Base-by-base conservation (phyloP, 2,113 vertebrate species). In the Daphoenositta chrysoptera region DNA sequence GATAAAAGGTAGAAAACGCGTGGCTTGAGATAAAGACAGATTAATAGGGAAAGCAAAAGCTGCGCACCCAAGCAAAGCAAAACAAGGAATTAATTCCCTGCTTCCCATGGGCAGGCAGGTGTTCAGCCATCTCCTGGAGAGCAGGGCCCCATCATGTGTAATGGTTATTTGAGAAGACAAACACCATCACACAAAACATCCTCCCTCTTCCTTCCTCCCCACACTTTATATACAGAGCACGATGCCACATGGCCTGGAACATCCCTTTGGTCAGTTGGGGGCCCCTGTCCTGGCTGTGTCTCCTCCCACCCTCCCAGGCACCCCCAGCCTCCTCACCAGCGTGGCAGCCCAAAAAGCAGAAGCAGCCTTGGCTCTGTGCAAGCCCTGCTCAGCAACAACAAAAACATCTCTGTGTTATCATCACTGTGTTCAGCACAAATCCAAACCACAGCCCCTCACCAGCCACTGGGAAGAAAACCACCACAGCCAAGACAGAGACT, bases 151-250 rank as follows among this genome's bases (percentile, higher is more conserved):
- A 16, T 35, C 17, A 11, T 4, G 5, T 7, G 7, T 35, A 5
- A 69, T 6, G 4, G 21, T 19, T 15, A 35, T 6, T 61, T 69
- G 40, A 10, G 10, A 48, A 35, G 31, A 47, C 26, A 27, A 76
- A 69, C 10, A 16, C 21, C 30, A 47, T 19, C 47, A 23, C 7
- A 12, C 16, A 5, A 24, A 75, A 15, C 13, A 21, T 14, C 1
- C 15, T 6, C 4, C 19, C 9, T 40, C 6, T 14, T 65, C 11
- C 20, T 64, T 3, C 21, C 30, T 15, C 11, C 7, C 6, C 37
- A 4, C 1, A 1, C 5, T 53, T 31, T 22, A 5, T 3, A 17
- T 5, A 11, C 19, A 18, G 45, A 53, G 0, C 53, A 24, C 60
- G 53, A 22, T 35, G 39, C 2, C 39, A 11, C 1, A 31, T 4